A percentile compares a stretch with the other conserved stretches of the same genome.
Conservation (phyloP, 1,140 invertebrate species). For the Orchestia grillus region DNA sequence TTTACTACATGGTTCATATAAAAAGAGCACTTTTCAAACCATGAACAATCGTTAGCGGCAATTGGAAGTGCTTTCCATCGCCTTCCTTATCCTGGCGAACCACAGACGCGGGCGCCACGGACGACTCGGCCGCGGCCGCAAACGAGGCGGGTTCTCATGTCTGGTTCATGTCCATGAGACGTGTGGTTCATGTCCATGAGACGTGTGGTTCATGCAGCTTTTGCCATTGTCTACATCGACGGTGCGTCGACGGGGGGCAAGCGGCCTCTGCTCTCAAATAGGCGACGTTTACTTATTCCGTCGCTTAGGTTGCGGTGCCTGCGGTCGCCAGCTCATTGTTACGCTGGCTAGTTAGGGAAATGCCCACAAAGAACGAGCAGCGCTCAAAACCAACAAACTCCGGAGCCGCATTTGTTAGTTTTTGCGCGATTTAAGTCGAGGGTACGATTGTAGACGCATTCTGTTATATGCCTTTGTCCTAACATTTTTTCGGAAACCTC, state of each 20-base stretch:
- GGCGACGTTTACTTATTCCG: neutral
- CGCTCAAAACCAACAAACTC: conserved; percentile 13
- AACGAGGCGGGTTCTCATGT: neutral
- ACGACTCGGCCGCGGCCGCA: neutral
- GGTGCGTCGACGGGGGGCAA: neutral
- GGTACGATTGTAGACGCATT: neutral
- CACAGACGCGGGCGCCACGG: neutral
- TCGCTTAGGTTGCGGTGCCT: neutral
- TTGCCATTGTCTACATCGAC: neutral
- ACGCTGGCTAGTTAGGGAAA: conserved; percentile 12
- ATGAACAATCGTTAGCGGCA: conserved; percentile 47
- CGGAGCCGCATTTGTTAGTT: neutral
- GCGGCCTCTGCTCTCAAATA: conserved; percentile 33
- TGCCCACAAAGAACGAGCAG: neutral
- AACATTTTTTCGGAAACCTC: neutral
- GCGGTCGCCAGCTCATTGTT: conserved; percentile 37
- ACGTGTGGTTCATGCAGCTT: neutral
- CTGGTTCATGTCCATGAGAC: conserved; percentile 10
- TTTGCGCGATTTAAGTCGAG: neutral
- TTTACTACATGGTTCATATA: neutral
- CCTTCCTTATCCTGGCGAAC: conserved; percentile 4
- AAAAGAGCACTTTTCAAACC: neutral
- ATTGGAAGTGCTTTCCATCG: conserved; percentile 52
- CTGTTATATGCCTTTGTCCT: neutral
- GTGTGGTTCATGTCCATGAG: neutral